Percentiles rank a stretch among this genome's conserved stretches.
These are phyloP conservation scores for Syrista parreyssii DNA, from an alignment of 2,888 invertebrate species.

Conservation along the genomic window DNA sequence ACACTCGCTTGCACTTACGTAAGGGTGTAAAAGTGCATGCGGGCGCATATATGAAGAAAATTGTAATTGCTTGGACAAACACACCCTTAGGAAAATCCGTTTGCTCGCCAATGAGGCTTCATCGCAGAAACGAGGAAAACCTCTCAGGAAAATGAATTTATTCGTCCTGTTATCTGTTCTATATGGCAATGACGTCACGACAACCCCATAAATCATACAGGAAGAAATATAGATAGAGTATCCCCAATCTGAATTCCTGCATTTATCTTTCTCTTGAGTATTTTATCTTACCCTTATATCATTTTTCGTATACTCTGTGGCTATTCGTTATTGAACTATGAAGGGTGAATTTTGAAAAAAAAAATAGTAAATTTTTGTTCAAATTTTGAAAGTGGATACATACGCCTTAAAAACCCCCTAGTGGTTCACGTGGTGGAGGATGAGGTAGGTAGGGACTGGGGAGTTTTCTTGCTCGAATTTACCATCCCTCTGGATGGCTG, in stretches of 20 bases:
- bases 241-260: not conserved
- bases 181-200: constrained; percentile 43
- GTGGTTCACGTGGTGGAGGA: not conserved
- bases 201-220: constrained; percentile 50
- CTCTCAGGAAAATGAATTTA: constrained; percentile 62
- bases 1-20: not conserved
- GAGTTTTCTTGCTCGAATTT: not conserved
- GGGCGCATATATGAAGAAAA: not conserved
- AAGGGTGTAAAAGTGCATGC: not conserved
- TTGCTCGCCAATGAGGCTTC: constrained; percentile 7
- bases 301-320: not conserved
- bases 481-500: constrained; percentile 2
- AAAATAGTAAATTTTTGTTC: not conserved
- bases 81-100: not conserved
- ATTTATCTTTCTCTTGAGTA: not conserved
- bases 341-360: not conserved
- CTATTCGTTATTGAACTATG: not conserved
- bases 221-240: not conserved
- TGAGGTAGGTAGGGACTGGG: not conserved
- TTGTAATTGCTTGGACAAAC: not conserved
- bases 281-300: not conserved
- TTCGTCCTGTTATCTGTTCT: constrained; percentile 31
- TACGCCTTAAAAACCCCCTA: not conserved
- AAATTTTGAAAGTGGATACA: not conserved
- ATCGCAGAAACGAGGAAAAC: constrained; percentile 42